Evolutionary conservation across 2,888 invertebrate genomes (phyloP), one percentile per base, ranked within the genome.

Genomic region (Brassicogethes aeneus): DNA sequence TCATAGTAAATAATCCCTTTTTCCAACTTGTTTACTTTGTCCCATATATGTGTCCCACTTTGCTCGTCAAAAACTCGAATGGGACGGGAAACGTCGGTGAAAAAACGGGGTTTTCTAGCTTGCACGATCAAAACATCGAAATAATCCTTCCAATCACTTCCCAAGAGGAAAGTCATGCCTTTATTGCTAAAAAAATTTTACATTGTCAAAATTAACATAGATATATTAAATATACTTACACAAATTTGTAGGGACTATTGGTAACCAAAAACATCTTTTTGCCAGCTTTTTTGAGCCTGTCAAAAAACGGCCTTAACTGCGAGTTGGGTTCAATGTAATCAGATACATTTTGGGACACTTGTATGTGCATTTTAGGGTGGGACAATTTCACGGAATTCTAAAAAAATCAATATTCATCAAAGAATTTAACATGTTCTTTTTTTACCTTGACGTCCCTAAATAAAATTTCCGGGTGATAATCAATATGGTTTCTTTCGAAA

Each of bases 181-280:
- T 82, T 81, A 65, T 94, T 84, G 23, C 95, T 94, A 67, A 8
- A 70, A 67, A 44, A 36, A 33, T 37, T 14, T n/a, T 10, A 10
- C 3, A 37, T 39, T 1, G 15, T 37, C 7, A 23, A 23, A 10
- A 23, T 23, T 7, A 7, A 10, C 23, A 23, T 7, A n/a, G n/a
- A n/a, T n/a, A 23, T 23, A 23, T 17, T 8, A 35, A 17, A 10
- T 39, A 17, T 39, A 54, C 59, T 57, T 53, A 61, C 61, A 62
- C 94, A 75, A 97, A 97, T 58, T 85, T 84, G 64, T 82, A 95
- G 0, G 95, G 95, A 64, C 95, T 95, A 65, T 97, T 97, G 7
- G 97, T 96, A 10, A 99, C 92, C 42, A 97, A 73, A 68, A 97
- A 97, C 50, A 95, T 72, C 62, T 91, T 89, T 64, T 95, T 96